Conservation (phyloP, 1,140 invertebrate species). For the Teleogryllus occipitalis region DNA sequence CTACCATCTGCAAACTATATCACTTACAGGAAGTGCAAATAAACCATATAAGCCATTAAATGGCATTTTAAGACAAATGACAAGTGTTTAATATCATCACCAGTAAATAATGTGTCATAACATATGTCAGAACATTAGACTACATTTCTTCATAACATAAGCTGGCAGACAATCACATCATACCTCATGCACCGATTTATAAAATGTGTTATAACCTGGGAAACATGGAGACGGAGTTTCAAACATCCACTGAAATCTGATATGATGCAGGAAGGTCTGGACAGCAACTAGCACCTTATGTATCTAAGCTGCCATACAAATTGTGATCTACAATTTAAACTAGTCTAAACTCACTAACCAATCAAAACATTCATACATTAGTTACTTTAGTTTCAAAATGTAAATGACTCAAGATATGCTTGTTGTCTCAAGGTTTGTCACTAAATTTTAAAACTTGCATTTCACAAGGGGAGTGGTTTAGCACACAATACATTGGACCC, state of each 20-base stretch:
- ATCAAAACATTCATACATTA: constrained; percentile 8
- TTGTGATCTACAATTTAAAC: constrained; percentile 9
- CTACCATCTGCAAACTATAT: neutral
- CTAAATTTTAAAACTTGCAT: constrained; percentile 1
- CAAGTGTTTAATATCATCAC: neutral
- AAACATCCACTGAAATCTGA: constrained; percentile 10
- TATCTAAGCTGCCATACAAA: constrained; percentile 13
- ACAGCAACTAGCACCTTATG: constrained; percentile 10
- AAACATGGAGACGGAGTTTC: constrained; percentile 3
- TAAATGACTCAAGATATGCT: constrained; percentile 14
- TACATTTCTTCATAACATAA: neutral
- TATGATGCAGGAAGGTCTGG: constrained; percentile 15
- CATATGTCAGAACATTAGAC: neutral
- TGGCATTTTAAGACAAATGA: neutral
- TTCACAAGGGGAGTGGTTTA: neutral
- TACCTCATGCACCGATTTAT: neutral
- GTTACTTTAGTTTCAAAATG: constrained; percentile 6
- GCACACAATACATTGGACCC: neutral
- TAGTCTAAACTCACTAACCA: constrained; percentile 14
- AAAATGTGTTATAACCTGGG: constrained; percentile 1
- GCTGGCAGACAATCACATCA: neutral
- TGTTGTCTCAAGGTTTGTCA: constrained; percentile 6
- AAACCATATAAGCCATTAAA: neutral
- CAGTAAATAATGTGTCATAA: neutral
- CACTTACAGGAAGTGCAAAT: neutral